Conservation (phyloP, 2,797 vertebrate genomes). For the Merluccius polli region DNA sequence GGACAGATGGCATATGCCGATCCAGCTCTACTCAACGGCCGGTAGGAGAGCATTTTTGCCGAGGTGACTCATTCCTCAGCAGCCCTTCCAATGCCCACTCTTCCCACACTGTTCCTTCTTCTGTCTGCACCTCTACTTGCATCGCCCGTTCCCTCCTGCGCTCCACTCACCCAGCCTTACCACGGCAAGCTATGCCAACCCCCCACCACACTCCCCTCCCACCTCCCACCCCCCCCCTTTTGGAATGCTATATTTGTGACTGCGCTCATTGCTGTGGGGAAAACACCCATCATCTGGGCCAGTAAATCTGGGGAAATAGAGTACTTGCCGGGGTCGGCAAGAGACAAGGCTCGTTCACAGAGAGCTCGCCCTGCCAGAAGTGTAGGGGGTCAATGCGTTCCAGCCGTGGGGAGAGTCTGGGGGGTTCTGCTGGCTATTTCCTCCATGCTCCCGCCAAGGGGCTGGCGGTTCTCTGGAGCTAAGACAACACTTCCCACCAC, state of each 20-base stretch:
- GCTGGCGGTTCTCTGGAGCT: slow-evolving; percentile 37
- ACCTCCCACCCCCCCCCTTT: slow-evolving; percentile 60
- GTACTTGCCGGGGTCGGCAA: slow-evolving; percentile 67
- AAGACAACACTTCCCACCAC: slow-evolving; percentile 58
- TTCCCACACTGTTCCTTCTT: background rate
- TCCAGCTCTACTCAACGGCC: slow-evolving; percentile 54
- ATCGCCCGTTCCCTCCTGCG: slow-evolving; percentile 47
- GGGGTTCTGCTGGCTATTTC: slow-evolving; percentile 62
- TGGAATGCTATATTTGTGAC: slow-evolving; percentile 76
- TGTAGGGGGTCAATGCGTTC: slow-evolving; percentile 51
- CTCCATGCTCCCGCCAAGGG: slow-evolving; percentile 32
- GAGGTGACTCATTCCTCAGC: slow-evolving; percentile 67
- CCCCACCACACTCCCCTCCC: too few relatives aligned
- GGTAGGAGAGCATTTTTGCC: slow-evolving; percentile 58
- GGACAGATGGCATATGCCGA: slow-evolving; percentile 16
- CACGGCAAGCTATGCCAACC: slow-evolving; percentile 20
- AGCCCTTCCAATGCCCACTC: slow-evolving; percentile 42
- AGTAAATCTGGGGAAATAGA: slow-evolving; percentile 82
- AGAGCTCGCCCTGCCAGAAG: slow-evolving; percentile 58
- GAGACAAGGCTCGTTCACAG: slow-evolving; percentile 56
- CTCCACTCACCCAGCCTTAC: slow-evolving; percentile 44
- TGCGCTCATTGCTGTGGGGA: slow-evolving; percentile 72
- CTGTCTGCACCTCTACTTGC: slow-evolving; percentile 31
- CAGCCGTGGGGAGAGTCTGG: slow-evolving; percentile 47
- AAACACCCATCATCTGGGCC: slow-evolving; percentile 83